Percentiles rank a stretch among this genome's conserved stretches.
Evolutionary conservation across 2,888 invertebrate genomes (phyloP).

Genomic region (Troides helena): DNA sequence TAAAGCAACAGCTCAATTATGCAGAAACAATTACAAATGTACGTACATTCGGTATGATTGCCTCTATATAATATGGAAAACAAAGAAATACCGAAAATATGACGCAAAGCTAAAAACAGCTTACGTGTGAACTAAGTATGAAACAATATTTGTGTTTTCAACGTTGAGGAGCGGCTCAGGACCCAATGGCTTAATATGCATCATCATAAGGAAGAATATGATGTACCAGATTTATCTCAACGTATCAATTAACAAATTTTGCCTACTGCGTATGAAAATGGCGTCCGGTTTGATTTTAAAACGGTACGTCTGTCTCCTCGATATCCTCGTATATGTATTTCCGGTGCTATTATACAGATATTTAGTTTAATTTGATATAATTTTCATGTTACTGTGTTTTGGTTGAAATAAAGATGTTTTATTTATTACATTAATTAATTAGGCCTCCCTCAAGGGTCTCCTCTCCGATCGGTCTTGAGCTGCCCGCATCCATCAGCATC

Average conservation of each 20-base stretch:
- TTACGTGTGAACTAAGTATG: conserved; percentile 16
- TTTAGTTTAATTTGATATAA: no score
- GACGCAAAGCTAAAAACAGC: conserved; percentile 27
- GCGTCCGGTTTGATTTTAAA: conserved; percentile 47
- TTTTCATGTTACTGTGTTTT: no score
- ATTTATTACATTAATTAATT: no score
- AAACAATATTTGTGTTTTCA: conserved; percentile 24
- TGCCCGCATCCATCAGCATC: no score
- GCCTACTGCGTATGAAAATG: conserved; percentile 49
- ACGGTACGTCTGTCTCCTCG: conserved; percentile 7
- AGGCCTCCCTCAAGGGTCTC: no score
- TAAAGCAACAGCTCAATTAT: conserved; percentile 17
- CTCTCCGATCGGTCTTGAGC: no score
- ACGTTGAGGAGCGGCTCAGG: conserved; percentile 23
- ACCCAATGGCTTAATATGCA: conserved; percentile 43
- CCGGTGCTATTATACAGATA: no score
- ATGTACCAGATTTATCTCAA: conserved; percentile 36
- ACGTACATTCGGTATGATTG: conserved; percentile 12
- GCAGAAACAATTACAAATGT: conserved; percentile 25
- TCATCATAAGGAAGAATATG: conserved; percentile 51
- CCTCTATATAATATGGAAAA: conserved; percentile 20
- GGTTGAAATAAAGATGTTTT: no score
- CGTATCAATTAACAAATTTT: conserved; percentile 39
- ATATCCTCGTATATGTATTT: neutral
- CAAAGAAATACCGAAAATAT: conserved; percentile 29